Conservation (phyloP, 1,140 invertebrate species). For the Cataglyphis hispanica region DNA sequence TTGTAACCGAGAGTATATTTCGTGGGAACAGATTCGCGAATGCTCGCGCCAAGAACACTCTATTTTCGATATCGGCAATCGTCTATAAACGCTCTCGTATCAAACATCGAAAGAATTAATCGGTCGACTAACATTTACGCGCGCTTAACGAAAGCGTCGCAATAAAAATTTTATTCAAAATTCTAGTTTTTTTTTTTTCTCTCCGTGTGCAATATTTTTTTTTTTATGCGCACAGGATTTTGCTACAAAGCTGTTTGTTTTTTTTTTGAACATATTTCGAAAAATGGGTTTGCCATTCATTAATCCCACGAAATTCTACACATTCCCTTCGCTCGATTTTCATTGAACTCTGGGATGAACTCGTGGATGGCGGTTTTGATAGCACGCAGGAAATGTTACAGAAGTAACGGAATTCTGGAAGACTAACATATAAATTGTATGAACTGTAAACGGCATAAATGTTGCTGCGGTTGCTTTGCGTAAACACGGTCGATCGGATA, state of each 20-base stretch:
- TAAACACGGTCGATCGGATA: constrained; percentile 20
- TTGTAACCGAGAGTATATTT: constrained; percentile 29
- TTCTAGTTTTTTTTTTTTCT: background rate
- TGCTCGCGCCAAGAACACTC: background rate
- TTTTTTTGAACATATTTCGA: constrained; percentile 18
- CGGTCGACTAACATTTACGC: constrained; percentile 12
- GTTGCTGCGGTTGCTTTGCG: constrained; percentile 38
- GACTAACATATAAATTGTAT: background rate
- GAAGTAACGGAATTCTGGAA: constrained; percentile 8
- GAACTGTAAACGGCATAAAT: constrained; percentile 22
- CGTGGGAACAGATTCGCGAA: constrained; percentile 31
- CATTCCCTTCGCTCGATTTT: constrained; percentile 20
- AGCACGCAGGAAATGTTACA: background rate
- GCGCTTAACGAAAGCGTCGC: background rate
- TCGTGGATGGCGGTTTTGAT: background rate
- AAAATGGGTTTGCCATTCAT: background rate
- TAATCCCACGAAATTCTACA: constrained; percentile 25
- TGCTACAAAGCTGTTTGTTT: background rate
- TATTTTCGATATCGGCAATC: constrained; percentile 26
- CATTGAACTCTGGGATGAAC: background rate
- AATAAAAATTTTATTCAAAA: background rate
- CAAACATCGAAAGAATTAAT: constrained; percentile 37
- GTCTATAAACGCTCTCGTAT: constrained; percentile 21
- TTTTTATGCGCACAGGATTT: too few relatives aligned
- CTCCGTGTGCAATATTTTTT: background rate